Evolutionary conservation across 2,113 vertebrate genomes (phyloP), one percentile per base, ranked within the genome.

Genomic region (Hemibagrus wyckioides): DNA sequence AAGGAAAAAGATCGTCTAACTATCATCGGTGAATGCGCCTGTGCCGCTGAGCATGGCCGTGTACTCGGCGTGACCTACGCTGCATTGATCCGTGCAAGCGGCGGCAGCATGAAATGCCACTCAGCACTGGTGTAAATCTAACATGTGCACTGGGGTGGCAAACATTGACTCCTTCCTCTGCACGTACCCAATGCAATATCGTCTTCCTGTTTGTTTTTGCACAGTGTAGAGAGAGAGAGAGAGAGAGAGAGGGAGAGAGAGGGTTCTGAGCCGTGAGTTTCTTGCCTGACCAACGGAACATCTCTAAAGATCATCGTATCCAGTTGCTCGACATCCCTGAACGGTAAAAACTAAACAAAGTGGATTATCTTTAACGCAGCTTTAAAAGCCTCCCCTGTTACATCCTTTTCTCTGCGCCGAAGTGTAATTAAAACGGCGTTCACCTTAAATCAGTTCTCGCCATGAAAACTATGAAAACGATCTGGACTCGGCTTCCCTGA

Each of bases 161-260:
- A 69, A 81, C 52, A 61, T 52, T 17, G 41, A 81, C 48, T 79
- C 41, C 30, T 63, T 81, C 15, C 83, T 39, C 69, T 84, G 89
- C 87, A 89, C 79, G 39, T 76, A 69, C 85, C 81, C 65, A 54
- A 71, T 54, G 84, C 48, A 44, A 84, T 86, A 91, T 86, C 33
- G 76, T 85, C 85, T 84, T 69, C 76, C 50, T 79, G 89, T 88
- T 90, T 88, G 82, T 85, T 91, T 80, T 59, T n/a, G 33, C 67
- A 36, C 44, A 25, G 44, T 48, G 75, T 65, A 17, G 85, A n/a
- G 54, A 50, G 41, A 50, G 80, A 81, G 41, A 76, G 23, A 48
- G 76, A 56, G 54, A 2, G 56, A 48, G 39, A 44, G 41, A 36
- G 80, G 59, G 41, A 76, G 23, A 48, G 76, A 56, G 56, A 2